A percentile compares a stretch with the other conserved stretches of the same genome.
Conservation (phyloP, 2,113 vertebrate genomes). For the Rhinolophus sinicus region DNA sequence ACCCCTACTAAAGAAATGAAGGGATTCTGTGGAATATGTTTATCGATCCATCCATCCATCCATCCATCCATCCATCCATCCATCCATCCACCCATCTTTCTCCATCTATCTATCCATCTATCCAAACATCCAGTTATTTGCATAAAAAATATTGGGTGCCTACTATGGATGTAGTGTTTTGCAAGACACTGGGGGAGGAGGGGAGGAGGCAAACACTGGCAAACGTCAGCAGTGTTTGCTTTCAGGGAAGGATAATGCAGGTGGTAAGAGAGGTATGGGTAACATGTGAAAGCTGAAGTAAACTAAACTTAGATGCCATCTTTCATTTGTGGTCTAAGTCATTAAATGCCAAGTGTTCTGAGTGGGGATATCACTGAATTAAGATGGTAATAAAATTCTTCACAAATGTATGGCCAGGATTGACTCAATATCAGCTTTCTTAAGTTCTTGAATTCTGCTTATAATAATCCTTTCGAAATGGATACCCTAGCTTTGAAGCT, state of each 20-base stretch:
- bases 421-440: neutral
- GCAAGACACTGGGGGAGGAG: neutral
- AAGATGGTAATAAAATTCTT: neutral
- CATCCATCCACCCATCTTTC: neutral
- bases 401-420: neutral
- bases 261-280: neutral
- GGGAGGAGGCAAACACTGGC: neutral
- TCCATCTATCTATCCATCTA: neutral
- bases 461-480: neutral
- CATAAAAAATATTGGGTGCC: neutral
- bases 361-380: neutral
- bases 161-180: neutral
- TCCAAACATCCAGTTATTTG: neutral
- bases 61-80: neutral
- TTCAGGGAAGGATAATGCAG: neutral
- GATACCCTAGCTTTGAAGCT: neutral
- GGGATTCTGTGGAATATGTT: neutral
- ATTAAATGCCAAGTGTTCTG: neutral
- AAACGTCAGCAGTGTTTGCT: neutral
- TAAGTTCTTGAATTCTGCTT: neutral
- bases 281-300: neutral
- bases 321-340: neutral
- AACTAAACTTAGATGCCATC: neutral
- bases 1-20: neutral
- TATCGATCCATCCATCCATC: neutral